phyloP scores from a whole-genome alignment of 1,140 invertebrate species.

The Heliconius nattereri region DNA sequence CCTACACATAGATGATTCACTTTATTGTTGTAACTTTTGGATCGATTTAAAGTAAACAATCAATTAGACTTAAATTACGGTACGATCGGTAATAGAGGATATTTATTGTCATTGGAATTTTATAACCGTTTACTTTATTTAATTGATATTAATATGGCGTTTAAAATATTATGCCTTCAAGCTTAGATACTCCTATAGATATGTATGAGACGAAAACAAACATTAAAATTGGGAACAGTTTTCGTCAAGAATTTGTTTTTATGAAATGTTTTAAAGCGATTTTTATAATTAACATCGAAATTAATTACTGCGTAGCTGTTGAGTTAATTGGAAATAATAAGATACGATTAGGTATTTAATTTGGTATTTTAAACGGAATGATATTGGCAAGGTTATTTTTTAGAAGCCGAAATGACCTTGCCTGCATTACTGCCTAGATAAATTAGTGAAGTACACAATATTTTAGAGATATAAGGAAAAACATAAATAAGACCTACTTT shows the following conservation, averaged over 20 bases:
- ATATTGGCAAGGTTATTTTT: conserved; percentile 38
- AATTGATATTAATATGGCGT: conserved; percentile 68
- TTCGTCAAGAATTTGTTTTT: neutral
- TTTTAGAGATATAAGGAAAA: neutral
- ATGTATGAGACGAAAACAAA: neutral
- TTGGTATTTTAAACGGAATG: conserved; percentile 34
- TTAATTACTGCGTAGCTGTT: conserved; percentile 22
- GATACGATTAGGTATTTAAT: conserved; percentile 28
- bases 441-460: neutral
- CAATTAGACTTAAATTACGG: conserved; percentile 73
- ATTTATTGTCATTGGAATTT: conserved; percentile 72
- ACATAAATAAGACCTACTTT: neutral
- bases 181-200: neutral
- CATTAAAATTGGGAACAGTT: neutral
- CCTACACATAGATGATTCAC: conserved; percentile 67
- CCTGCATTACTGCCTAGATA: conserved; percentile 24
- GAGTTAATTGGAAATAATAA: conserved; percentile 28
- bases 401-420: conserved; percentile 19
- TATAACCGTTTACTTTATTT: conserved; percentile 75
- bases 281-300: conserved; percentile 10
- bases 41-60: conserved; percentile 73
- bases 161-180: neutral
- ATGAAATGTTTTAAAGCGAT: neutral
- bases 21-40: conserved; percentile 67
- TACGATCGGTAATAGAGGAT: conserved; percentile 64